A percentile compares a stretch with the other conserved stretches of the same genome.
Evolutionary conservation across 2,797 vertebrate species (phyloP).

Genomic region (Smutsia temminckii): DNA sequence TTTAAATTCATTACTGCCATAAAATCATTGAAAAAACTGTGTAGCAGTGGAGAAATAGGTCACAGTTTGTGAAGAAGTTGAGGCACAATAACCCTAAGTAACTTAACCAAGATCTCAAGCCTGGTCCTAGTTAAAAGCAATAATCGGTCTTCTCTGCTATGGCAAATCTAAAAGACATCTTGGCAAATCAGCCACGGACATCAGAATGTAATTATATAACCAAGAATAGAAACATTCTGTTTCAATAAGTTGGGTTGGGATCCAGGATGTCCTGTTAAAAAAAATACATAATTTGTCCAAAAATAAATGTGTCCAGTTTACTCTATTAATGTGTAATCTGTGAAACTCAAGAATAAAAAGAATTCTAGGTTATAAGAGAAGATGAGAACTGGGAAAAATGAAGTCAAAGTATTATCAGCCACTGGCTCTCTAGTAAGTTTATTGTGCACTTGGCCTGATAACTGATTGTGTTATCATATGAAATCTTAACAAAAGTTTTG

Average conservation of each 20-base stretch:
- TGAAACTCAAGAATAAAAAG: background rate
- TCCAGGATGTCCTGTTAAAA: constrained; percentile 46
- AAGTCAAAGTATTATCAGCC: background rate
- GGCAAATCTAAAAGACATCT: background rate
- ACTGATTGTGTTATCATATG: background rate
- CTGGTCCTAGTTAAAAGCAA: background rate
- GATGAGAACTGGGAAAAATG: background rate
- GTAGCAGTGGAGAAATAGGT: background rate
- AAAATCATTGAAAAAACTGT: background rate
- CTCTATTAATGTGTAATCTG: constrained; percentile 14
- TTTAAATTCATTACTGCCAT: constrained; percentile 6
- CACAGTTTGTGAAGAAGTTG: background rate
- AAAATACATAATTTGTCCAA: constrained; percentile 4
- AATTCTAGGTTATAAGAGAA: constrained; percentile 1
- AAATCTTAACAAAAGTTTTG: background rate
- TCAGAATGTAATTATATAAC: constrained; percentile 34
- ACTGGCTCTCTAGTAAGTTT: background rate
- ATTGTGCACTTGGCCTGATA: background rate
- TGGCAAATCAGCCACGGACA: background rate
- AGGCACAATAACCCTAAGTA: background rate
- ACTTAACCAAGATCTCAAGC: background rate
- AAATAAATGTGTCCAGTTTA: background rate
- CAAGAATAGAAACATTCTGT: constrained; percentile 44
- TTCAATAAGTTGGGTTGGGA: constrained; percentile 30
- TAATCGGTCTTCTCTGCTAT: background rate